These are phyloP conservation scores for Poeciliopsis turrubarensis DNA, from an alignment of 2,113 vertebrate genomes.

Conservation along the genomic window DNA sequence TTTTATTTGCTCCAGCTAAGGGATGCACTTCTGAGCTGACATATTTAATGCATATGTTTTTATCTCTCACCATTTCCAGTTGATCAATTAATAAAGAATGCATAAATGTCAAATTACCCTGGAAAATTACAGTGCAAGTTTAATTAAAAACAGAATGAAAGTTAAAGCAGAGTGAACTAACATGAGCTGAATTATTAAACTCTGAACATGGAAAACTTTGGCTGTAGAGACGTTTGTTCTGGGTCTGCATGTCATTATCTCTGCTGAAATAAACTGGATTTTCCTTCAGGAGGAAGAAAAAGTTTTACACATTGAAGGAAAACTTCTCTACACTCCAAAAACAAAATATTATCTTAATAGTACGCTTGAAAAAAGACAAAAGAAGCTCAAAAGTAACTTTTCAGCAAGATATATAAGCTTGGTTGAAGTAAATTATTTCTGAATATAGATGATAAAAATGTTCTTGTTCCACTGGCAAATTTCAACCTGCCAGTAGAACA, in stretches of 20 bases:
- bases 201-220: neutral
- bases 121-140: conserved; percentile 21
- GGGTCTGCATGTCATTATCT: neutral
- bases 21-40: conserved; percentile 30
- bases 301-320: too few relatives aligned
- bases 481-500: too few relatives aligned
- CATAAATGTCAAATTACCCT: conserved; percentile 41
- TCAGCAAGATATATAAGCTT: too few relatives aligned
- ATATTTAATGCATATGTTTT: conserved; percentile 37
- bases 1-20: conserved; percentile 46
- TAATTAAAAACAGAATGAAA: conserved; percentile 6
- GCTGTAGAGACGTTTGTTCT: neutral
- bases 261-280: neutral
- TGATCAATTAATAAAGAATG: conserved; percentile 51
- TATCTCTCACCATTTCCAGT: conserved; percentile 37
- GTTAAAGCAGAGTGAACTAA: neutral
- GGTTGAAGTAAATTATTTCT: too few relatives aligned
- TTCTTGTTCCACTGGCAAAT: too few relatives aligned
- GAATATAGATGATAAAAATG: too few relatives aligned
- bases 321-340: too few relatives aligned
- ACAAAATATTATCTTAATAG: too few relatives aligned
- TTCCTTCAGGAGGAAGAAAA: too few relatives aligned
- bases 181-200: neutral
- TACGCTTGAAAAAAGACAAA: too few relatives aligned
- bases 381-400: too few relatives aligned